phyloP scores from a whole-genome alignment of 2,797 vertebrate species.

The Paguma larvata region DNA sequence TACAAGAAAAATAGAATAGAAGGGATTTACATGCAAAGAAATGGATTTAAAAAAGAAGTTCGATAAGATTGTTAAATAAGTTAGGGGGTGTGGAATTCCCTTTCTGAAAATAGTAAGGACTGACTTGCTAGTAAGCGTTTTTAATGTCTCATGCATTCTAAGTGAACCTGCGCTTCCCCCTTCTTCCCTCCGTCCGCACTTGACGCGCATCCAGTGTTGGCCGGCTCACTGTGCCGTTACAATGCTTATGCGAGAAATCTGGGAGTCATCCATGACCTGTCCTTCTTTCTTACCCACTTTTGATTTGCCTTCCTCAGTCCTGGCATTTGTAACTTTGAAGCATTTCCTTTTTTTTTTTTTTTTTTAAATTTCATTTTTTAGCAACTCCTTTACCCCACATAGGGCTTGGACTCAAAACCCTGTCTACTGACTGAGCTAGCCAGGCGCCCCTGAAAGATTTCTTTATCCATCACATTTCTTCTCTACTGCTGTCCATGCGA shows the following conservation, averaged over 20 bases:
- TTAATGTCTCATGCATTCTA: not conserved
- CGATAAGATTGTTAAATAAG: not conserved
- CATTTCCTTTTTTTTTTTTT: not conserved
- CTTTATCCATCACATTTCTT: not conserved
- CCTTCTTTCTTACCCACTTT: not conserved
- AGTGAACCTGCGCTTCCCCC: not conserved
- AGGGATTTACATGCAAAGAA: not conserved
- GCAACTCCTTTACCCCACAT: not conserved
- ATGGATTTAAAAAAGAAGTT: not conserved
- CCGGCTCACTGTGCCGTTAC: not conserved
- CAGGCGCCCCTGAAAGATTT: not conserved
- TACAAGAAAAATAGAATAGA: slow-evolving; percentile 25
- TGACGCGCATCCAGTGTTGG: not conserved
- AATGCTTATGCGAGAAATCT: not conserved
- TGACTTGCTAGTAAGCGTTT: not conserved
- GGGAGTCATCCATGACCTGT: too few relatives aligned
- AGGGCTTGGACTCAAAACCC: not conserved
- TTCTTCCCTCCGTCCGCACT: not conserved
- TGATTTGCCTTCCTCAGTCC: not conserved
- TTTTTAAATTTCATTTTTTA: not conserved
- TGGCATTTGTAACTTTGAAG: slow-evolving; percentile 6
- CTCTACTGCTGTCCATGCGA: not conserved
- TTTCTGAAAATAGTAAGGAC: not conserved
- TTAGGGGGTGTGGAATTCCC: not conserved
- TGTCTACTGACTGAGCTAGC: not conserved